phyloP scores from a whole-genome alignment of 2,797 vertebrate genomes.

The Chromobotia macracanthus region DNA sequence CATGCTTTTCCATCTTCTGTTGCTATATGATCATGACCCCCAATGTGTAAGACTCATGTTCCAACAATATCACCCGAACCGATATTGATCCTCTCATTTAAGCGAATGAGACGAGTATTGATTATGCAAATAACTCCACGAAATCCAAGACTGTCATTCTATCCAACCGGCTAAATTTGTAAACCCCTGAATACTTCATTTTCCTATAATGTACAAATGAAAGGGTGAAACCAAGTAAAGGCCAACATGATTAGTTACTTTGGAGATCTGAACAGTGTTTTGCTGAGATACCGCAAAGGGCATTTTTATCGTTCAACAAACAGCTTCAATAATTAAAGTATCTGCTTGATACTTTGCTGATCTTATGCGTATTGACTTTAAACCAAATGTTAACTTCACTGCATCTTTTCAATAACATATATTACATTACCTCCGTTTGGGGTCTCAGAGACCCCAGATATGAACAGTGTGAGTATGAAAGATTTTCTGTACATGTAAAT shows the following conservation, averaged over 20 bases:
- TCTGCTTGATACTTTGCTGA: too few relatives aligned
- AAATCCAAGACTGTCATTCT: constrained; percentile 31
- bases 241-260: neutral
- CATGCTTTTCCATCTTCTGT: constrained; percentile 36
- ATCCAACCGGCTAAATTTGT: constrained; percentile 31
- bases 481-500: too few relatives aligned
- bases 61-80: constrained; percentile 32
- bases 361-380: too few relatives aligned
- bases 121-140: constrained; percentile 42
- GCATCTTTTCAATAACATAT: too few relatives aligned
- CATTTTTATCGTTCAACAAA: too few relatives aligned
- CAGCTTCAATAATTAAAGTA: too few relatives aligned
- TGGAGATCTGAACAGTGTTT: neutral
- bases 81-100: constrained; percentile 54
- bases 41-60: constrained; percentile 45
- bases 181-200: neutral
- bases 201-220: neutral
- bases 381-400: too few relatives aligned
- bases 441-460: too few relatives aligned
- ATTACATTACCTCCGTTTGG: too few relatives aligned
- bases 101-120: constrained; percentile 39
- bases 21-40: constrained; percentile 9
- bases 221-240: neutral
- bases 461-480: too few relatives aligned
- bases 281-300: neutral